Conservation (phyloP, 2,888 invertebrate genomes). For the Parnassius orleans region DNA sequence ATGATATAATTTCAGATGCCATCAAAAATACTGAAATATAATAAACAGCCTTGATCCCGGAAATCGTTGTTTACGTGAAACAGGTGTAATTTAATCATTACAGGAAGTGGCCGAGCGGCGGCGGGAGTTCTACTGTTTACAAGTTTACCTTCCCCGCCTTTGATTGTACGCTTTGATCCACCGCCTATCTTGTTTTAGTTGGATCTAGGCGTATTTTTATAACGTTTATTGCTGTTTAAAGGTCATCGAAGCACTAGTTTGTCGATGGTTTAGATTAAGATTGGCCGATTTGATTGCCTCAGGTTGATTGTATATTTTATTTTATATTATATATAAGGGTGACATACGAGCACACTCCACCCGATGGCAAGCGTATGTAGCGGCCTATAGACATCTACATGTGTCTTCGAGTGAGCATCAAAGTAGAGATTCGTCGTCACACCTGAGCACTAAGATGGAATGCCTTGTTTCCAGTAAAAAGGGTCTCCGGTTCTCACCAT, state of each 20-base stretch:
- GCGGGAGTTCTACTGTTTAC: conserved; percentile 37
- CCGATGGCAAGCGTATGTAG: no score
- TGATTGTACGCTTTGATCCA: conserved; percentile 46
- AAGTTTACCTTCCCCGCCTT: conserved; percentile 34
- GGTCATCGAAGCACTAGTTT: neutral
- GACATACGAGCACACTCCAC: no score
- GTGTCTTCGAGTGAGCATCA: no score
- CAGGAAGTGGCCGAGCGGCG: conserved; percentile 44
- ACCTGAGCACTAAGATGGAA: no score
- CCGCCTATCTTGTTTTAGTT: conserved; percentile 33
- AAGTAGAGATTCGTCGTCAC: no score
- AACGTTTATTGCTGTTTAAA: conserved; percentile 19
- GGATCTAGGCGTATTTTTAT: conserved; percentile 36
- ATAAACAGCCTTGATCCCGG: conserved; percentile 36
- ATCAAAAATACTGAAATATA: conserved; percentile 19
- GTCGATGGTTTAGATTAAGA: neutral
- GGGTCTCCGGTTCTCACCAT: no score
- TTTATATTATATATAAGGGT: no score
- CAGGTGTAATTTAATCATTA: conserved; percentile 58
- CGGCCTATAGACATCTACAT: no score
- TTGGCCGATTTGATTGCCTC: no score
- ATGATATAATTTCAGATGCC: conserved; percentile 1
- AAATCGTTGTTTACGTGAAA: conserved; percentile 45
- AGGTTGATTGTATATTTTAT: no score
- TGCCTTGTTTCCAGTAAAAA: no score